phyloP scores from a whole-genome alignment of 2,888 invertebrate species.

The Acronicta psi region DNA sequence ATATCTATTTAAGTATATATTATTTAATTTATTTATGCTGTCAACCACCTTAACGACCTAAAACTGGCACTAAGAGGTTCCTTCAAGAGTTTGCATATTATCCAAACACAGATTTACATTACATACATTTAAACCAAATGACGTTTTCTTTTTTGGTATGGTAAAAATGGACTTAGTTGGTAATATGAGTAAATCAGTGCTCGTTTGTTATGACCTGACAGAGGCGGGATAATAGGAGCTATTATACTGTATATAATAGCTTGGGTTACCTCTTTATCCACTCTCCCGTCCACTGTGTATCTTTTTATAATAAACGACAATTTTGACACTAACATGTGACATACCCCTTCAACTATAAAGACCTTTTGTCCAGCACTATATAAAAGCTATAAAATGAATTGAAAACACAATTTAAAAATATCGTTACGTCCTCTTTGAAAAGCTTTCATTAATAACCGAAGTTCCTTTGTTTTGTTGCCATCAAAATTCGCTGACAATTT shows the following conservation, averaged over 20 bases:
- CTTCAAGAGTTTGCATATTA: no score
- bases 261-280: neutral
- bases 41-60: no score
- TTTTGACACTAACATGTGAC: slow-evolving; percentile 13
- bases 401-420: slow-evolving; percentile 31
- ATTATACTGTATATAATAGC: slow-evolving; percentile 7
- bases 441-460: slow-evolving; percentile 34
- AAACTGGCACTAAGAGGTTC: no score
- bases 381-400: slow-evolving; percentile 8
- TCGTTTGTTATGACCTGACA: no score
- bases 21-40: no score
- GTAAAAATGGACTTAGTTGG: no score
- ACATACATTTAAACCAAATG: no score
- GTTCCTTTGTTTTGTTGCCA: slow-evolving; percentile 28
- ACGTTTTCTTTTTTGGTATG: no score
- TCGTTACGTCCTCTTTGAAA: slow-evolving; percentile 17
- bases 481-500: slow-evolving; percentile 24
- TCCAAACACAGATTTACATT: no score
- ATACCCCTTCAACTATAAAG: slow-evolving; percentile 7
- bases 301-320: slow-evolving; percentile 33
- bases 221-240: neutral
- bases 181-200: no score
- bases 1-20: no score
- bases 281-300: slow-evolving; percentile 9
- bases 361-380: slow-evolving; percentile 7